Conservation (phyloP, 1,140 invertebrate species). For the Diploscapter pachys region DNA sequence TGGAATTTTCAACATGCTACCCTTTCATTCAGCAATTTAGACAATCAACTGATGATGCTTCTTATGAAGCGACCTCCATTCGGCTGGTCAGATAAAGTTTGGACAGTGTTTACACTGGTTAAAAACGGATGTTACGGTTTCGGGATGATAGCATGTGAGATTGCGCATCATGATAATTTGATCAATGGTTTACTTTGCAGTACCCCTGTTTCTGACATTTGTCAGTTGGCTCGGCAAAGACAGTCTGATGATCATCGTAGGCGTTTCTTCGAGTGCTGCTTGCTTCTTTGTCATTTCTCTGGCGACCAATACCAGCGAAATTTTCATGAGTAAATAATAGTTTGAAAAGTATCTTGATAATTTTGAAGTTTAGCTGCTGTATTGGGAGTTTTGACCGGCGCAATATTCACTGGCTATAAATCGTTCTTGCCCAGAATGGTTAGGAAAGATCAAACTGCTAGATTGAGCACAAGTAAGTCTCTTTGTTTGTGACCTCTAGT, state of each 20-base stretch:
- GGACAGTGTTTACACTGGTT: slow-evolving; percentile 17
- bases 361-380: slow-evolving; percentile 12
- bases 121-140: background rate
- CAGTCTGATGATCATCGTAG: slow-evolving; percentile 31
- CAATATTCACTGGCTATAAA: slow-evolving; percentile 31
- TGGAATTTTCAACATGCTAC: too few species aligned
- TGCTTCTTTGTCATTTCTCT: slow-evolving; percentile 32
- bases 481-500: background rate
- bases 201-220: slow-evolving; percentile 5
- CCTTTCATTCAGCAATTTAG: slow-evolving; percentile 8
- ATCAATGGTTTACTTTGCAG: background rate
- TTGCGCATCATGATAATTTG: background rate
- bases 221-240: slow-evolving; percentile 23
- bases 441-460: slow-evolving; percentile 36
- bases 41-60: slow-evolving; percentile 30
- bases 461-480: slow-evolving; percentile 20
- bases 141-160: slow-evolving; percentile 17
- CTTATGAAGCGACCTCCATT: slow-evolving; percentile 35
- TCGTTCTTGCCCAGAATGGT: slow-evolving; percentile 41
- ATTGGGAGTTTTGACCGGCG: slow-evolving; percentile 25
- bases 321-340: slow-evolving; percentile 25
- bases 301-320: slow-evolving; percentile 21
- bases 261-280: slow-evolving; percentile 11
- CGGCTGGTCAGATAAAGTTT: slow-evolving; percentile 35
- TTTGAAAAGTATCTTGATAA: background rate